Base-by-base conservation (phyloP, 1,140 invertebrate species). In the Nebria ingens region DNA sequence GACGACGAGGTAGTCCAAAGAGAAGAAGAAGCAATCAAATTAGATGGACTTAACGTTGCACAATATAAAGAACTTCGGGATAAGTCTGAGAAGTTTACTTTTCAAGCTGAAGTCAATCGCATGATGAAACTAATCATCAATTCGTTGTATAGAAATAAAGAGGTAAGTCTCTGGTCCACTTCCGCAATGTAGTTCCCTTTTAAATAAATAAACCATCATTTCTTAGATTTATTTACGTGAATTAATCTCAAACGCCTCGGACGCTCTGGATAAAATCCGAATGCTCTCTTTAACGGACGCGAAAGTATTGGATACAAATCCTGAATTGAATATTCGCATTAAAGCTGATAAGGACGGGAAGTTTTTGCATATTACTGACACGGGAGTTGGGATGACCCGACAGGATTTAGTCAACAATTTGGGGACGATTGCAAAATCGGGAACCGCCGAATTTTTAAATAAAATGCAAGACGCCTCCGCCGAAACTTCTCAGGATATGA, bases 101-200 rank as follows among this genome's bases (percentile, higher is more conserved):
- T 98, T 77, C 93, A 96, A 73, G 92, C 93, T 1, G 93, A 97
- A 75, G 94, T 98, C 9, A 96, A 97, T 76, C 87, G 96, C 22
- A 97, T 98, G 93, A 98, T 98, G 96, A 98, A 98, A 75, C 80
- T 98, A 17, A 98, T 98, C 68, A 98, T 98, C 66, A 98, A 98
- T 75, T 98, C 95, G 0, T 76, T 98, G 0, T 98, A 98, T 71
- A 84, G 92, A 60, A 98, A 98, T 71, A 98, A 99, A 74, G 96
- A 99, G 77, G 86, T 87, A 68, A 58, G 59, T n/a, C n/a, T n/a
- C n/a, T n/a, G n/a, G n/a, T n/a, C n/a, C n/a, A n/a, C n/a, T n/a
- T n/a, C n/a, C n/a, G n/a, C n/a, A n/a, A n/a, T n/a, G n/a, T n/a
- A n/a, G n/a, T n/a, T n/a, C n/a, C n/a, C 20, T 38, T 17, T 29